These are phyloP conservation scores for Shinisaurus crocodilurus DNA, from an alignment of 2,113 vertebrate species.

Conservation along the genomic window DNA sequence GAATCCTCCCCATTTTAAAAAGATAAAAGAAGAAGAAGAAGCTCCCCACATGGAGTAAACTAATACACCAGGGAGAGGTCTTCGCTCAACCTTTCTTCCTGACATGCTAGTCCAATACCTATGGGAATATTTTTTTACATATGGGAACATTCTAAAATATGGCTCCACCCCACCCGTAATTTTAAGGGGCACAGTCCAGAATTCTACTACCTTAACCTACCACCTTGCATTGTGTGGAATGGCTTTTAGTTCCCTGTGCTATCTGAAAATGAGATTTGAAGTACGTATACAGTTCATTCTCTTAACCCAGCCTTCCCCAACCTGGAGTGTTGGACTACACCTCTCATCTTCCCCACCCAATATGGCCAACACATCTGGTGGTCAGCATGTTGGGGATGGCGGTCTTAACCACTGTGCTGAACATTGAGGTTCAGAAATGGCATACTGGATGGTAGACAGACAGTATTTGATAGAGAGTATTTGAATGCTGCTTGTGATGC, in stretches of 20 bases:
- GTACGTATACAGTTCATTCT: background rate
- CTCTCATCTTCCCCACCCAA: background rate
- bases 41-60: background rate
- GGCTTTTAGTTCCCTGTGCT: background rate
- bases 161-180: background rate
- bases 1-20: background rate
- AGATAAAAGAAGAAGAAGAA: background rate
- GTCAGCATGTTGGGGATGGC: no score
- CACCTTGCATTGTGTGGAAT: background rate
- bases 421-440: accelerated
- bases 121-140: background rate
- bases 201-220: no score
- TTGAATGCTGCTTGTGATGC: background rate
- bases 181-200: background rate
- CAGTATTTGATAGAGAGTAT: background rate
- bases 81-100: background rate
- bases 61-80: background rate
- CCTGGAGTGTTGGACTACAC: background rate
- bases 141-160: background rate
- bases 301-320: background rate
- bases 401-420: background rate
- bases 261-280: background rate
- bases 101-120: background rate
- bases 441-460: background rate
- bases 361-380: no score